These are phyloP conservation scores for Chrysogorgia sp. DNA, from an alignment of 92 coral and sea anemone genomes.

Conservation along the genomic window DNA sequence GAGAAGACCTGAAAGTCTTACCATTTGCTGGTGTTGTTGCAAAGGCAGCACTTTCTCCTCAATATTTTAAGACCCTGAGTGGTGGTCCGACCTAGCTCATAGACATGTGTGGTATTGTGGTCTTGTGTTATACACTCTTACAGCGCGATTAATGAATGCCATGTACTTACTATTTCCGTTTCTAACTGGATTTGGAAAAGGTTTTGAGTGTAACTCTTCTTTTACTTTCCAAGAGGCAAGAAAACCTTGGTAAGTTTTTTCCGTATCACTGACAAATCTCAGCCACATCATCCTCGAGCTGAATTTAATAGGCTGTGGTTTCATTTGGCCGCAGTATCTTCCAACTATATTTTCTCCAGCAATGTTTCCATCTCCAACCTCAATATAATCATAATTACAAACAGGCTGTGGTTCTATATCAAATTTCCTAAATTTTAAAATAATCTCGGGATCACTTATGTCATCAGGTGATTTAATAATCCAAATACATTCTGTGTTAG, in stretches of 20 bases:
- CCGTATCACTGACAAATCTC: conserved; percentile 75
- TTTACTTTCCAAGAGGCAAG: conserved; percentile 74
- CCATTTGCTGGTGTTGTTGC: too few species aligned
- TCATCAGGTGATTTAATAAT: conserved; percentile 18
- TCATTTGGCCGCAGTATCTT: conserved; percentile 71
- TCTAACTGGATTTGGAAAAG: conserved; percentile 21
- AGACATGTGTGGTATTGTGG: too few species aligned
- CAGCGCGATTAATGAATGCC: neutral
- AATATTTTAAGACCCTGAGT: too few species aligned
- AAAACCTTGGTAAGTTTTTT: conserved; percentile 79
- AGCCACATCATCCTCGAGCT: conserved; percentile 70
- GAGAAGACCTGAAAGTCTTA: too few species aligned
- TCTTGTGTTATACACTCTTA: too few species aligned
- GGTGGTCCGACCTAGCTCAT: too few species aligned
- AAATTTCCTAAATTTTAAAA: conserved; percentile 14
- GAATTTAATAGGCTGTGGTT: conserved; percentile 67
- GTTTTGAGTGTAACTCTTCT: neutral
- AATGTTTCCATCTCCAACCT: conserved; percentile 20
- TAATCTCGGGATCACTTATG: conserved; percentile 7
- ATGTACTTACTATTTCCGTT: conserved; percentile 9
- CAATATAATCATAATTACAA: conserved; percentile 38
- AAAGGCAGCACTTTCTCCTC: too few species aligned
- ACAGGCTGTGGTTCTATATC: conserved; percentile 27
- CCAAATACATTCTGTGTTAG: conserved; percentile 32
- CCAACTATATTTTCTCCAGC: conserved; percentile 43